phyloP scores from a whole-genome alignment of 2,797 vertebrate genomes.

The Dicrostonyx torquatus region DNA sequence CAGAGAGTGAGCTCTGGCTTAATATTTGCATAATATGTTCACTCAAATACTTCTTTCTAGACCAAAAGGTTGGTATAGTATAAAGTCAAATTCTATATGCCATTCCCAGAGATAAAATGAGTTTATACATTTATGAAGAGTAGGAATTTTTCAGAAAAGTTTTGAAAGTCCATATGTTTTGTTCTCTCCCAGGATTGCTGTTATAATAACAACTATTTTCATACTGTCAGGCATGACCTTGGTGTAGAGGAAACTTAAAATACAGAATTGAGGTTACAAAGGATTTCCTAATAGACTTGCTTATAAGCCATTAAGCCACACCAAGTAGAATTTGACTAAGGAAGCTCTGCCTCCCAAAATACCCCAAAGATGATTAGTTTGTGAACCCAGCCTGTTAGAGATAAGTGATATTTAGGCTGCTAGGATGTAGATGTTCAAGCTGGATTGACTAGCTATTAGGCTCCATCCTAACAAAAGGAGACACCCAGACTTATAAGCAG shows the following conservation, averaged over 20 bases:
- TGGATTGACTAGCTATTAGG: not conserved
- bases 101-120: not conserved
- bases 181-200: not conserved
- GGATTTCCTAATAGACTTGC: not conserved
- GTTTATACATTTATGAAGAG: not conserved
- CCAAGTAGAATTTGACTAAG: not conserved
- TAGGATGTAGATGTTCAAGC: not conserved
- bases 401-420: not conserved
- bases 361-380: not conserved
- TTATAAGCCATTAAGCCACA: not conserved
- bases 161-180: not conserved
- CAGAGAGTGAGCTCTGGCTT: not conserved
- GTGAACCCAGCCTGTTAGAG: not conserved
- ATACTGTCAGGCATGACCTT: not conserved
- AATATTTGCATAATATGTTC: slow-evolving; percentile 12
- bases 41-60: slow-evolving; percentile 2
- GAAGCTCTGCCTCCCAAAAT: not conserved
- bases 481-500: not conserved
- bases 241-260: not conserved
- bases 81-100: not conserved
- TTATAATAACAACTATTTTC: not conserved
- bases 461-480: not conserved
- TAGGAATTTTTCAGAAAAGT: not conserved
- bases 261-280: not conserved
- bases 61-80: not conserved